Conservation (phyloP, 2,113 vertebrate genomes). For the Antechinus flavipes region DNA sequence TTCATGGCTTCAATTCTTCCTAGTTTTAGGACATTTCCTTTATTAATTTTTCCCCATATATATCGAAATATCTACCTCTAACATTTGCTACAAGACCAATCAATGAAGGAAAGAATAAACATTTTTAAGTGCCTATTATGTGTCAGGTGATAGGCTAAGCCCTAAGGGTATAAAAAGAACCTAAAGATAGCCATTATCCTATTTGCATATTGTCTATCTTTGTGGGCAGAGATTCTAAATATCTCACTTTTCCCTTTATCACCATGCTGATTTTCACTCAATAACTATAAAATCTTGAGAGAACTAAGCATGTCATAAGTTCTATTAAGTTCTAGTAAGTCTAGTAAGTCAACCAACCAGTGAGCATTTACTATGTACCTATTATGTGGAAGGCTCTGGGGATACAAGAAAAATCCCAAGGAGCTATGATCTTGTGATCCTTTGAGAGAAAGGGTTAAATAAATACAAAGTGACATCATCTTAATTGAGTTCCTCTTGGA, state of each 20-base stretch:
- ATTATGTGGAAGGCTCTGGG: background rate
- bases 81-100: background rate
- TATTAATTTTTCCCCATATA: background rate
- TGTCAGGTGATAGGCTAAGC: background rate
- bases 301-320: background rate
- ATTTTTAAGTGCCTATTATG: background rate
- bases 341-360: background rate
- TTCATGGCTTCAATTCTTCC: background rate
- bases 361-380: background rate
- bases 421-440: background rate
- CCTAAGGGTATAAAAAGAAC: background rate
- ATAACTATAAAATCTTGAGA: background rate
- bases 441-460: constrained; percentile 5
- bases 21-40: background rate
- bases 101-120: background rate
- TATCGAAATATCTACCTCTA: background rate
- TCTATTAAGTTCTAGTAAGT: background rate
- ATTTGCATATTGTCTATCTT: background rate
- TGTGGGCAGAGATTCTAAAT: background rate
- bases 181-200: background rate
- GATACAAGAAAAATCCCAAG: background rate
- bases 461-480: background rate
- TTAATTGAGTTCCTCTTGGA: background rate
- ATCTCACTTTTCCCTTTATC: background rate
- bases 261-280: background rate